Evolutionary conservation across 30 jellyfish, hydroid and myxozoan species (phyloP).

Genomic region (Cassiopea andromeda): DNA sequence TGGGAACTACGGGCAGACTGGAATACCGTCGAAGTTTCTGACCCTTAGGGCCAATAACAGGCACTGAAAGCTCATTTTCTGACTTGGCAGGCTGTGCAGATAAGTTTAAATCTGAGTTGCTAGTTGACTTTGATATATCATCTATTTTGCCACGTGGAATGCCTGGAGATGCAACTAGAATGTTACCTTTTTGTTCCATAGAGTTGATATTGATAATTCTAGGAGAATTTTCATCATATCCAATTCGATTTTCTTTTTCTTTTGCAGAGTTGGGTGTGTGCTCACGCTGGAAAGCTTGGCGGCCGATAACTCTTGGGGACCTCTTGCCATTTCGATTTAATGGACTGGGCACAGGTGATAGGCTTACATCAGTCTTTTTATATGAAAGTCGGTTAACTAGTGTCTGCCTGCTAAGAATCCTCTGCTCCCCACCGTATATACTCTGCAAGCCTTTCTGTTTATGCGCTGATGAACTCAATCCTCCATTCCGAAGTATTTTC

Average conservation of each 20-base stretch:
- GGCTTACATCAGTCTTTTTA: slow-evolving; percentile 17
- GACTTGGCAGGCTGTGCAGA: background rate
- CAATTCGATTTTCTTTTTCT: slow-evolving; percentile 13
- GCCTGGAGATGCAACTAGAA: background rate
- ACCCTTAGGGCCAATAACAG: slow-evolving; percentile 35
- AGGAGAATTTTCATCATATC: background rate
- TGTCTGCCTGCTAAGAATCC: slow-evolving; percentile 14
- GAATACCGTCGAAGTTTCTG: slow-evolving; percentile 80
- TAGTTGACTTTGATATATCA: background rate
- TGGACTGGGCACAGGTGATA: slow-evolving; percentile 8
- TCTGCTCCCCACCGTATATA: slow-evolving; percentile 38
- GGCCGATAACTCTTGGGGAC: background rate
- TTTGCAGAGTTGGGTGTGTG: background rate
- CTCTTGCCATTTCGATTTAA: background rate
- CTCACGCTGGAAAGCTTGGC: slow-evolving; percentile 17
- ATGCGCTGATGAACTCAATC: background rate
- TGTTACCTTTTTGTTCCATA: background rate
- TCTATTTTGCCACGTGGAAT: too few relatives aligned
- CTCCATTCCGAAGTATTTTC: background rate
- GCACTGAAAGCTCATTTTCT: slow-evolving; percentile 17
- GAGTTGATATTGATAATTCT: background rate
- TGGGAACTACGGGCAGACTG: slow-evolving; percentile 90
- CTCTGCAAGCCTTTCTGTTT: slow-evolving; percentile 37
- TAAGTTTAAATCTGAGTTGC: slow-evolving; percentile 9
- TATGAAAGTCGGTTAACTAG: slow-evolving; percentile 16